phyloP scores from a whole-genome alignment of 2,797 vertebrate genomes.

The Xenopus petersii region DNA sequence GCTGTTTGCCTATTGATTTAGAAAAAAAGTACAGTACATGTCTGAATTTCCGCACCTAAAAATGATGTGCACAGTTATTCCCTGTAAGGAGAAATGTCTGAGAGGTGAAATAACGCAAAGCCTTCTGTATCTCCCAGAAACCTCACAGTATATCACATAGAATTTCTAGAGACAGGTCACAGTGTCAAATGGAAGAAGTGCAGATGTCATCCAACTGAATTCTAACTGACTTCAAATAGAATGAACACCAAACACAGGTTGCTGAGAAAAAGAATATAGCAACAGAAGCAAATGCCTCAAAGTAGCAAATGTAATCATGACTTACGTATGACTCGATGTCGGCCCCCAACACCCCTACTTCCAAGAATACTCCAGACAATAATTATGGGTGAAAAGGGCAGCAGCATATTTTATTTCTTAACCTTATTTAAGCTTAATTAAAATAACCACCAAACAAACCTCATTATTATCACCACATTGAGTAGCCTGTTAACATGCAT shows the following conservation, averaged over 20 bases:
- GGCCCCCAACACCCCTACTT: no score
- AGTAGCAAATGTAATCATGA: no score
- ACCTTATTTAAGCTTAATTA: no score
- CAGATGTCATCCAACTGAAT: neutral
- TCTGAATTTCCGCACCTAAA: conserved; percentile 35
- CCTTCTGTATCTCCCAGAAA: conserved; percentile 20
- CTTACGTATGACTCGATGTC: no score
- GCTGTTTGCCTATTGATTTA: conserved; percentile 45
- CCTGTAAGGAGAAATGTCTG: conserved; percentile 19
- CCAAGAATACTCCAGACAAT: no score
- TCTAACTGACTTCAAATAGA: conserved; percentile 1
- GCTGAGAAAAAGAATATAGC: neutral
- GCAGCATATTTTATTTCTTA: no score
- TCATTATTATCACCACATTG: no score
- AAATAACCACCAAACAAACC: no score
- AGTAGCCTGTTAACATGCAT: no score
- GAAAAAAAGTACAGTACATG: conserved; percentile 30
- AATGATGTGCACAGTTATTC: conserved; percentile 24
- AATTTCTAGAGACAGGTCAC: neutral
- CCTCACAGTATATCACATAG: neutral
- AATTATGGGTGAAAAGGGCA: no score
- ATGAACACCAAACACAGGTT: neutral
- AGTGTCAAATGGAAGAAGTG: neutral
- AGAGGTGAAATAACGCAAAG: conserved; percentile 26
- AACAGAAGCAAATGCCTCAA: no score